Evolutionary conservation across 1,140 invertebrate genomes (phyloP), one percentile per base, ranked within the genome.

Genomic region (Mycetomoellerius zeteki): DNA sequence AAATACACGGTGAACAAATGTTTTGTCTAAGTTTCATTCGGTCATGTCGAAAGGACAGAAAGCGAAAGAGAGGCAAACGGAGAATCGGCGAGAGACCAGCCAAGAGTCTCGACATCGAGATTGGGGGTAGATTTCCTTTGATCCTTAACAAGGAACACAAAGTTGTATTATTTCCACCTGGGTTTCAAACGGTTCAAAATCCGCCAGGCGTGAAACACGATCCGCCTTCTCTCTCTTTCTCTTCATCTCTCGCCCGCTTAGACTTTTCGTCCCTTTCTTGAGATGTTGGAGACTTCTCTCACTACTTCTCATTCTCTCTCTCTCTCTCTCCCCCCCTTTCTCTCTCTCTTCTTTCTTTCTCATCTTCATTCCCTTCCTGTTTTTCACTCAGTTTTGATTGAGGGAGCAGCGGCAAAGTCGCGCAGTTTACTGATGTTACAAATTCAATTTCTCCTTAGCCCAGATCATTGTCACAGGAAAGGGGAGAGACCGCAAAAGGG

Each of bases 111-210:
- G 87, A 86, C 78, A 88, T 89, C 76, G 91, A 92, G 92, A 94
- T 93, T 88, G 89, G 86, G 76, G 92, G 88, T 91, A 90, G 88
- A 90, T 89, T 94, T 90, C 91, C 94, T 94, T 94, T 94, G 94
- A 94, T 94, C 93, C 87, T 88, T 78, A 87, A 92, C 91, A 94
- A 94, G 93, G 93, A 94, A 94, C 93, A 93, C 92, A 94, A 94
- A 94, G 93, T 94, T 94, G 94, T 94, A 94, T 94, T 94, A 94
- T 94, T 94, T 94, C 92, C 93, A 94, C 93, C 90, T 91, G 92
- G 91, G 87, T 93, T 94, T 94, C 93, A 93, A 94, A 94, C 92
- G 92, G 91, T 93, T 94, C 90, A 89, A 76, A 92, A 92, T 90
- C 91, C 88, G 92, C 88, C 93, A 94, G 93, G 94, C 94, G 93